Evolutionary conservation across 2,888 invertebrate species (phyloP).

Genomic region (Hirudinaria manillensis): DNA sequence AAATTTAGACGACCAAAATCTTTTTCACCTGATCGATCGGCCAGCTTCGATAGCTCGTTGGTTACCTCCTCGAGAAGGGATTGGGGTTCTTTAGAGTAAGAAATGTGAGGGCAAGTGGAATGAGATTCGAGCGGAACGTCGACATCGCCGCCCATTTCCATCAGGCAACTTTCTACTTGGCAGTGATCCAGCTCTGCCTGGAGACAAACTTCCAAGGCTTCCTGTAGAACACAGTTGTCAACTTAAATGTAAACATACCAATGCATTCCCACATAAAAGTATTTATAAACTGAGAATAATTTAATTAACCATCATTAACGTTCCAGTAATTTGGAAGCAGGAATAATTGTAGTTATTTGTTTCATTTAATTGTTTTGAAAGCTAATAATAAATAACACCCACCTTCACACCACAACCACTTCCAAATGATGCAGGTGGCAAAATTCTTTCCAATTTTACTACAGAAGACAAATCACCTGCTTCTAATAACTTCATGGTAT

Average conservation of each 20-base stretch:
- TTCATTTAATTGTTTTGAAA: too few species aligned
- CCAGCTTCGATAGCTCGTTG: not conserved
- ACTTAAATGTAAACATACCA: not conserved
- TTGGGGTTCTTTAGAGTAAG: conserved; percentile 7
- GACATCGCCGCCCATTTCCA: not conserved
- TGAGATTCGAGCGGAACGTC: not conserved
- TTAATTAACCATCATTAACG: too few species aligned
- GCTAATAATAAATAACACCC: not conserved
- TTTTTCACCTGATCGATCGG: conserved; percentile 5
- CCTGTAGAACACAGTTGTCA: not conserved
- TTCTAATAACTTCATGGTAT: conserved; percentile 2
- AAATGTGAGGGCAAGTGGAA: conserved; percentile 1
- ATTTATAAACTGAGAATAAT: too few species aligned
- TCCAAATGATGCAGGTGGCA: conserved; percentile 5
- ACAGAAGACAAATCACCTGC: not conserved
- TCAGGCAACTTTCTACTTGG: not conserved
- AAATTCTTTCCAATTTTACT: not conserved
- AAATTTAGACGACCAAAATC: not conserved
- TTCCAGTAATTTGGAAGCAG: too few species aligned
- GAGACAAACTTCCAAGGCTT: conserved; percentile 58
- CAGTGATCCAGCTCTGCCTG: conserved; percentile 64
- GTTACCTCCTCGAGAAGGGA: conserved; percentile 10
- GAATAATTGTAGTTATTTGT: too few species aligned
- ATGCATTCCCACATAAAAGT: not conserved
- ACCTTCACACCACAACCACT: too few species aligned